Evolutionary conservation across 1,140 invertebrate species (phyloP).

Genomic region (Teleopsis dalmanni): DNA sequence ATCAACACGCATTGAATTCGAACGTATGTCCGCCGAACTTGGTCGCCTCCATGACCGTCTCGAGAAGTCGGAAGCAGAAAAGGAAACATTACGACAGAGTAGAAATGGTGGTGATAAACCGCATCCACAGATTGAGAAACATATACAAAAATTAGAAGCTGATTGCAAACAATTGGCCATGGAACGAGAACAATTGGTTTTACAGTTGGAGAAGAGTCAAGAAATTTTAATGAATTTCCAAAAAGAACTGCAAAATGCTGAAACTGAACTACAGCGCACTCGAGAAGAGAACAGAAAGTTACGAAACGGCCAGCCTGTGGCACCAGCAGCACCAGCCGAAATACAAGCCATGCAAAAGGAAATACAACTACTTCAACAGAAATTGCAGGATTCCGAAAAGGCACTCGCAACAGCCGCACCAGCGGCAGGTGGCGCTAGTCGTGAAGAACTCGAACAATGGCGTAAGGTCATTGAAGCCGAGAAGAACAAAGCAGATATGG

Average conservation of each 20-base stretch:
- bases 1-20: conserved; percentile 70
- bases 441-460: conserved; percentile 66
- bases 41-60: conserved; percentile 69
- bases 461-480: conserved; percentile 68
- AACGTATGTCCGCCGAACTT: conserved; percentile 70
- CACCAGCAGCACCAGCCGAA: conserved; percentile 44
- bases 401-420: conserved; percentile 47
- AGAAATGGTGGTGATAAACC: conserved; percentile 65
- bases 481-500: conserved; percentile 59
- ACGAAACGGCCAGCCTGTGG: conserved; percentile 48
- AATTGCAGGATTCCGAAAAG: conserved; percentile 51
- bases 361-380: conserved; percentile 47
- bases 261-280: conserved; percentile 71
- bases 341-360: conserved; percentile 49
- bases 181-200: conserved; percentile 78
- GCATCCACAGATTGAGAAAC: conserved; percentile 72
- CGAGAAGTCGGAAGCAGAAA: conserved; percentile 63
- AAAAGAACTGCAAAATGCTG: conserved; percentile 73
- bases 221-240: conserved; percentile 90
- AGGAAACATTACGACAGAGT: conserved; percentile 59
- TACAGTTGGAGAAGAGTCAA: conserved; percentile 84
- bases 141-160: conserved; percentile 71
- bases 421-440: conserved; percentile 48
- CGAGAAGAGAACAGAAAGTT: conserved; percentile 66
- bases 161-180: conserved; percentile 77